Conservation (phyloP, 2,113 vertebrate genomes). For the Taurulus bubalis region DNA sequence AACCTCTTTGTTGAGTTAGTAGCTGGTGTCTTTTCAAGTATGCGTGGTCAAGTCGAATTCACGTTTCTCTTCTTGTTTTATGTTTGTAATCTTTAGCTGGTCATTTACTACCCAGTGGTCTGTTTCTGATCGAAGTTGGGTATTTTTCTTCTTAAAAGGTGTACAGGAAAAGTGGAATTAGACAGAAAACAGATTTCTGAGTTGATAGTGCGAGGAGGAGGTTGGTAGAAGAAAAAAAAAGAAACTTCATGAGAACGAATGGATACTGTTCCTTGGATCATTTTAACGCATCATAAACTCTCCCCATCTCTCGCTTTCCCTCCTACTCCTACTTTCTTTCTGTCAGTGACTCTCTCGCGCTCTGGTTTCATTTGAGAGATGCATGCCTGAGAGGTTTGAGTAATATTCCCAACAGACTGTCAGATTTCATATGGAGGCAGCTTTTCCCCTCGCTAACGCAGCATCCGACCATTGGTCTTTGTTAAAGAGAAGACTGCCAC, state of each 20-base stretch:
- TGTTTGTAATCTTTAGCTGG: not conserved
- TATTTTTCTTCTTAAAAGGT: not conserved
- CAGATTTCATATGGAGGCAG: slow-evolving; percentile 51
- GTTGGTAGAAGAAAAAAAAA: slow-evolving; percentile 18
- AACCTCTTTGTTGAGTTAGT: not conserved
- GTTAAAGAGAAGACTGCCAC: slow-evolving; percentile 49
- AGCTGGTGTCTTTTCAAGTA: not conserved
- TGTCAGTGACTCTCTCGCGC: slow-evolving; percentile 20
- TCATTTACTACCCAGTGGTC: not conserved
- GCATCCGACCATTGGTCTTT: slow-evolving; percentile 33
- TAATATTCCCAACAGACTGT: slow-evolving; percentile 64
- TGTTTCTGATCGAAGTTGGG: not conserved
- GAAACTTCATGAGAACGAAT: slow-evolving; percentile 57
- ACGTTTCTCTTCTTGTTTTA: not conserved
- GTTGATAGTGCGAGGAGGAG: slow-evolving; percentile 26
- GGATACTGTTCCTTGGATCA: slow-evolving; percentile 52
- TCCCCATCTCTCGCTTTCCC: slow-evolving; percentile 12
- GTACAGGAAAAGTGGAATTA: not conserved
- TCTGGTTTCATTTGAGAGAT: slow-evolving; percentile 58
- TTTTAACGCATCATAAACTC: slow-evolving; percentile 67
- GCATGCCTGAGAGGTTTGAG: slow-evolving; percentile 65
- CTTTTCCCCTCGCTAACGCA: slow-evolving; percentile 24
- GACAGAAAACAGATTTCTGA: slow-evolving; percentile 12
- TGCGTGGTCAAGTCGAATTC: not conserved
- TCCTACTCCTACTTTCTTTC: slow-evolving; percentile 26